A percentile compares a stretch with the other conserved stretches of the same genome.
Conservation (phyloP, 2,888 invertebrate species). For the Periphyllus acericola region DNA sequence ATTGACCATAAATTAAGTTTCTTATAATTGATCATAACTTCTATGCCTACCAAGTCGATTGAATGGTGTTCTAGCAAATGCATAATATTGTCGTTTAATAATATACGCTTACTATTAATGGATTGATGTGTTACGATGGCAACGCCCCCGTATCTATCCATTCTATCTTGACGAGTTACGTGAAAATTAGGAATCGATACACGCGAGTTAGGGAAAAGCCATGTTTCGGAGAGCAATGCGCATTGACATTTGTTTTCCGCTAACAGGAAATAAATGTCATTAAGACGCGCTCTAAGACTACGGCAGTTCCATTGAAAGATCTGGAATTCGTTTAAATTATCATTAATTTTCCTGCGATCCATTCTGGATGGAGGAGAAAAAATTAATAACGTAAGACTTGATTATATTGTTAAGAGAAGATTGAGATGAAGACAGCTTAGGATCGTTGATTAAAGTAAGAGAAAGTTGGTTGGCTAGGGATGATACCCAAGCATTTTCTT, state of each 20-base stretch:
- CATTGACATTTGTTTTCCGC: no score
- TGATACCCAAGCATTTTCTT: background rate
- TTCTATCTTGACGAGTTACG: background rate
- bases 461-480: background rate
- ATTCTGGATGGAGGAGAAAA: slow-evolving; percentile 8
- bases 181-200: background rate
- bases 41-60: no score
- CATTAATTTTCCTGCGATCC: slow-evolving; percentile 1
- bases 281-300: slow-evolving; percentile 1
- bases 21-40: no score
- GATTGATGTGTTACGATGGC: no score
- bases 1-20: no score
- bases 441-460: background rate
- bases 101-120: no score
- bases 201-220: no score
- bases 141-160: background rate
- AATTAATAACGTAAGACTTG: slow-evolving; percentile 1
- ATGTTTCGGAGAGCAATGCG: no score
- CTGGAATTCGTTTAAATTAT: background rate
- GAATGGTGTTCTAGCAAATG: no score
- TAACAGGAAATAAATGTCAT: background rate
- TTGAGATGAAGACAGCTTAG: background rate
- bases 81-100: no score
- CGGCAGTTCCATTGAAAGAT: background rate
- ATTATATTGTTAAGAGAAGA: background rate